Evolutionary conservation across 2,113 vertebrate genomes (phyloP), one percentile per base, ranked within the genome.

Genomic region (Otolemur garnettii): DNA sequence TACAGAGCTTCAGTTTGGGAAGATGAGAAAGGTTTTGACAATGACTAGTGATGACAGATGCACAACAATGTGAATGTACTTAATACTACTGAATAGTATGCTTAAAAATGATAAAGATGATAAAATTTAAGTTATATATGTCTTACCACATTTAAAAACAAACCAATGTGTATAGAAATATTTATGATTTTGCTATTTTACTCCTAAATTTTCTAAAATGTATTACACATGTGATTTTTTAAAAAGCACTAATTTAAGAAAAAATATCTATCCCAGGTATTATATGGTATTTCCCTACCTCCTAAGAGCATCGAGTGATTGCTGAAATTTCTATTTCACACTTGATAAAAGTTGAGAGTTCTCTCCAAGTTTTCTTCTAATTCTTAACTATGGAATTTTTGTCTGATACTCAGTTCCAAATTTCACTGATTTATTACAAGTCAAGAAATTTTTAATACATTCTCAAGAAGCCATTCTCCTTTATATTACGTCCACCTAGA

Each of bases 331-430:
- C 28, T 86, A 66, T 59, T 71, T 19, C 19, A 87, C 33, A 42
- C 38, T 24, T 69, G 15, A 38, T 69, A 13, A 69, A 95, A 72
- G 7, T 1, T 33, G 59, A 78, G 90, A n/a, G 15, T 64, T 85
- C 45, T 87, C 55, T 57, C 62, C 19, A 33, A 82, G 68, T 60
- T 64, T 62, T 93, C 53, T 64, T 69, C 80, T 69, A 90, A 72
- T 72, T 87, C 33, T 74, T 59, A 9, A 1, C 7, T 50, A 6
- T 77, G 13, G 60, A 57, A 30, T 77, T 87, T 82, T 35, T n/a
- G 45, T 95, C 45, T 83, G 45, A 15, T 72, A 87, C 45, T 96
- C 18, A 82, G 24, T 87, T 87, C 87, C 30, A 35, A 59, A 72
- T 72, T 83, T 26, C 38, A 55, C 5, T 83, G 78, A 91, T 72